phyloP scores from a whole-genome alignment of 1,140 invertebrate species.

The Globodera rostochiensis region DNA sequence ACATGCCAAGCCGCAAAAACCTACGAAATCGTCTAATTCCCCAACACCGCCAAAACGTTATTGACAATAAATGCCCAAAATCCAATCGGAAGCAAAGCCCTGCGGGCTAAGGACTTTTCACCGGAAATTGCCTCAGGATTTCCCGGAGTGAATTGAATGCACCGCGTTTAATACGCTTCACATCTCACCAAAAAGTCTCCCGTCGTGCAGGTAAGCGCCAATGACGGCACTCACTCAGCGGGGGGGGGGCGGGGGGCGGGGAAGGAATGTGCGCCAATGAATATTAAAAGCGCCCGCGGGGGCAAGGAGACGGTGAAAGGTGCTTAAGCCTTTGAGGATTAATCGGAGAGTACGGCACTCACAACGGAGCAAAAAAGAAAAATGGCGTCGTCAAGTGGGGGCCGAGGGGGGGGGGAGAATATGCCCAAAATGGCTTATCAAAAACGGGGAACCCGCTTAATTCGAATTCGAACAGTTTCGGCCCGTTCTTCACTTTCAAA shows the following conservation, averaged over 20 bases:
- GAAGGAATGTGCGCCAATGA: constrained; percentile 14
- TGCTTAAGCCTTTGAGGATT: constrained; percentile 32
- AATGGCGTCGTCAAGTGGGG: constrained; percentile 35
- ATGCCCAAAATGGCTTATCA: constrained; percentile 9
- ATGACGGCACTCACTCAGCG: not conserved
- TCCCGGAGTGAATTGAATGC: not conserved
- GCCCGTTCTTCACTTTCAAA: not conserved
- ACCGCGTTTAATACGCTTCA: not conserved
- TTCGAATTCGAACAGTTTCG: not conserved
- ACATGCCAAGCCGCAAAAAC: no score
- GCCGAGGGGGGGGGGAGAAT: not conserved
- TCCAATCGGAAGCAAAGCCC: not conserved
- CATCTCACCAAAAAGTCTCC: not conserved
- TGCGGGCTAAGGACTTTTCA: not conserved
- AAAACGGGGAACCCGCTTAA: not conserved
- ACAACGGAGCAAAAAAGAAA: not conserved
- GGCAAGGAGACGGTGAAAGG: not conserved
- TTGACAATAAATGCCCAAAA: no score
- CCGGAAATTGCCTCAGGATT: not conserved
- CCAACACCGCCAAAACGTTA: no score
- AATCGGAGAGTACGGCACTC: constrained; percentile 16
- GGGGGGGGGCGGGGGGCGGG: no score
- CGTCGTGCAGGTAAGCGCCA: not conserved
- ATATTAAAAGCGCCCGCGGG: constrained; percentile 20
- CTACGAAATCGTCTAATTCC: no score